Evolutionary conservation across 2,888 invertebrate species (phyloP).

Genomic region (Psylliodes chrysocephalus): DNA sequence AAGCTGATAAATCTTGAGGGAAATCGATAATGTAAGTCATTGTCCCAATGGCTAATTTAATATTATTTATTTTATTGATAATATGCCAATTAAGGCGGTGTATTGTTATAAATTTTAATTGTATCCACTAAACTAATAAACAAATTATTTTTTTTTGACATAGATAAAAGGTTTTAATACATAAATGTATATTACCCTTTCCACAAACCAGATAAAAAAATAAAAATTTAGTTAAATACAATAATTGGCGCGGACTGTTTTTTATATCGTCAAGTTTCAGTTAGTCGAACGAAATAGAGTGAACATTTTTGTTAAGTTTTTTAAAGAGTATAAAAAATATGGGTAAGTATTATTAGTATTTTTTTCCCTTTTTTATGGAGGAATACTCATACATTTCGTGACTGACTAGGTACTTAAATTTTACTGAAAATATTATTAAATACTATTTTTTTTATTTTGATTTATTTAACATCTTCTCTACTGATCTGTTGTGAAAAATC

Average conservation of each 20-base stretch:
- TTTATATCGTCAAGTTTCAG: constrained; percentile 2
- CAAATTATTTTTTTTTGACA: constrained; percentile 11
- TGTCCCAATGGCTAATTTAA: background rate
- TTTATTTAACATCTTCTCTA: no score
- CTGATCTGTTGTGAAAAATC: no score
- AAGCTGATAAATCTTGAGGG: no score
- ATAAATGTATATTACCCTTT: constrained; percentile 23
- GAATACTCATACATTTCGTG: no score
- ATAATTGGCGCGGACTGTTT: background rate
- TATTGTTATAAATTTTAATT: constrained; percentile 17
- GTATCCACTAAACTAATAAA: constrained; percentile 11
- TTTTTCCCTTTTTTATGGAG: no score
- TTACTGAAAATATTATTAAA: no score
- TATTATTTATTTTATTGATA: constrained; percentile 8
- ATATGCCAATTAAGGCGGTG: background rate
- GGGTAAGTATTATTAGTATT: background rate
- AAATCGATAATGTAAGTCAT: no score
- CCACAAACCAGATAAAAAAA: constrained; percentile 18
- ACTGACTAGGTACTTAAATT: no score
- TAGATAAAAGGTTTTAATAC: constrained; percentile 24
- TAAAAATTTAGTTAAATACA: constrained; percentile 16
- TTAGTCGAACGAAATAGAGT: background rate
- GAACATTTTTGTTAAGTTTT: background rate
- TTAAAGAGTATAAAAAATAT: background rate
- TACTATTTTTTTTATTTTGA: no score